These are phyloP conservation scores for Empis stercorea DNA, from an alignment of 2,888 invertebrate genomes.

Conservation along the genomic window DNA sequence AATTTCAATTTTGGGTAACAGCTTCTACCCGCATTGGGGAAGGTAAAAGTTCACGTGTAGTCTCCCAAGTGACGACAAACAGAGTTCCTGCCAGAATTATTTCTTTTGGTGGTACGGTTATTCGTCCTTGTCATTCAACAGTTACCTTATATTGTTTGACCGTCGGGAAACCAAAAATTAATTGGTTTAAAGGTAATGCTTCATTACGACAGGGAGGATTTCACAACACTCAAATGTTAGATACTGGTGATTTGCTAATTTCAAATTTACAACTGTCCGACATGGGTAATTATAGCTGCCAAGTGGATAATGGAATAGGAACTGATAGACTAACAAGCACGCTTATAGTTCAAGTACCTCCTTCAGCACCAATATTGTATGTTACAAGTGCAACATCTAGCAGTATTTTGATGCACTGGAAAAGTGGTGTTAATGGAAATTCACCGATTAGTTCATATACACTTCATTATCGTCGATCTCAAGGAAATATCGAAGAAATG, in stretches of 20 bases:
- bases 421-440: constrained; percentile 54
- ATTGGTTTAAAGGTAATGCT: constrained; percentile 49
- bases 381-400: constrained; percentile 64
- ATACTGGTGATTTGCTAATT: constrained; percentile 51
- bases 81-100: constrained; percentile 56
- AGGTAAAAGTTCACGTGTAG: constrained; percentile 57
- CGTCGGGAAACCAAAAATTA: constrained; percentile 51
- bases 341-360: constrained; percentile 61
- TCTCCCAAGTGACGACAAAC: constrained; percentile 50
- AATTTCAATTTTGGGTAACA: constrained; percentile 69
- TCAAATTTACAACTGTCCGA: constrained; percentile 50
- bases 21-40: constrained; percentile 66
- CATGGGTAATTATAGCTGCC: constrained; percentile 59
- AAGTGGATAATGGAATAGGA: constrained; percentile 53
- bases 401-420: constrained; percentile 63
- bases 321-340: constrained; percentile 51
- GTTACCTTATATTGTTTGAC: constrained; percentile 50
- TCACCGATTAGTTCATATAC: constrained; percentile 56
- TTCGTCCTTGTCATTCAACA: constrained; percentile 53
- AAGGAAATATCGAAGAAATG: constrained; percentile 52
- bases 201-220: constrained; percentile 44
- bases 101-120: constrained; percentile 54
- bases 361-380: constrained; percentile 57
- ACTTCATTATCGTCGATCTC: constrained; percentile 49
- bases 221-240: constrained; percentile 48